Percentiles rank a stretch among this genome's conserved stretches.
Conservation (phyloP, 2,888 invertebrate species). For the Reticulitermes lucifugus region DNA sequence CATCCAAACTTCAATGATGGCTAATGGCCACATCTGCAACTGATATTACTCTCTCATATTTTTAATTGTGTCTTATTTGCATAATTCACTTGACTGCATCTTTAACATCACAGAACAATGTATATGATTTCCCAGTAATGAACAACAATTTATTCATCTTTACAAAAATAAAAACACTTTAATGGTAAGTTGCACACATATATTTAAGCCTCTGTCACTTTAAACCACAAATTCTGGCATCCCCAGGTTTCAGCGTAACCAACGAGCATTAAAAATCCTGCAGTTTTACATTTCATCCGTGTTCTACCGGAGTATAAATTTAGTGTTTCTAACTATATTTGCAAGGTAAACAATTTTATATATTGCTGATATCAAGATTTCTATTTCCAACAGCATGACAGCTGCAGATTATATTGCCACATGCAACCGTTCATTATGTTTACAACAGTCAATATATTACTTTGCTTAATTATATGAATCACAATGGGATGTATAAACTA, state of each 20-base stretch:
- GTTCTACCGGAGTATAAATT: background rate
- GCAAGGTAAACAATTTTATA: background rate
- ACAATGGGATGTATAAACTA: too few species aligned
- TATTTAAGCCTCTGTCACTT: too few species aligned
- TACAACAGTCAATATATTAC: too few species aligned
- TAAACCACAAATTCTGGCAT: background rate
- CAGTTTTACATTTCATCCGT: background rate
- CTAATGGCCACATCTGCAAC: too few species aligned
- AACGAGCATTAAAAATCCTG: background rate
- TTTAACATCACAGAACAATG: too few species aligned
- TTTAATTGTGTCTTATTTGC: too few species aligned
- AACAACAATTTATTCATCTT: background rate
- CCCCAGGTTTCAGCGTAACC: background rate
- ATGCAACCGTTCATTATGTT: background rate
- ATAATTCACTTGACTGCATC: too few species aligned
- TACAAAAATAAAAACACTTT: background rate
- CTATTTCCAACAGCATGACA: background rate
- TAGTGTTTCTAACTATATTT: background rate
- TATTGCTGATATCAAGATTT: background rate
- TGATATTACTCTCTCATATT: too few species aligned
- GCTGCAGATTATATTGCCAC: background rate
- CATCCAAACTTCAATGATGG: too few species aligned
- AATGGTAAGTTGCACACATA: background rate
- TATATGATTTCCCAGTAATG: too few species aligned
- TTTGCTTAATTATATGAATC: too few species aligned